These are phyloP conservation scores for Eulemur rubriventer DNA, from an alignment of 2,797 vertebrate species.

Conservation along the genomic window DNA sequence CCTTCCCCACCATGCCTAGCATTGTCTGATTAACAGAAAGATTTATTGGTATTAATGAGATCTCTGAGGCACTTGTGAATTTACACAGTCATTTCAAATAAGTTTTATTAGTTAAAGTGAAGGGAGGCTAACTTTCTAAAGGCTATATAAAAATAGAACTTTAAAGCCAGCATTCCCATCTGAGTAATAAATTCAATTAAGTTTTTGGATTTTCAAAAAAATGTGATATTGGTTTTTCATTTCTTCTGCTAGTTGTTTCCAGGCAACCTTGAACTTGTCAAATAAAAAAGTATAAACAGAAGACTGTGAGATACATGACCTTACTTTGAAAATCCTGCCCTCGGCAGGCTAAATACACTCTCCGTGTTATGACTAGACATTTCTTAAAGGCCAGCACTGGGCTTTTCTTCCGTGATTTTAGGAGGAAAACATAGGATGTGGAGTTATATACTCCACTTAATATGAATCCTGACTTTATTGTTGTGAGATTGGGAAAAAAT, in stretches of 20 bases:
- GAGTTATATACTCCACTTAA: background rate
- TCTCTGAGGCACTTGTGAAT: background rate
- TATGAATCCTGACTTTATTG: background rate
- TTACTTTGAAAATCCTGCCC: slow-evolving; percentile 27
- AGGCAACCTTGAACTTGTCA: slow-evolving; percentile 80
- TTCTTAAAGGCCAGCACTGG: slow-evolving; percentile 26
- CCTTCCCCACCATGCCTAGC: background rate
- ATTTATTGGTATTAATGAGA: background rate
- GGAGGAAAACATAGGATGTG: background rate
- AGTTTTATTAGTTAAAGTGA: background rate
- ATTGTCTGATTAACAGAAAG: background rate
- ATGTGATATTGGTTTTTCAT: slow-evolving; percentile 77
- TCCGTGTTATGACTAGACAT: background rate
- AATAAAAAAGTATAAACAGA: slow-evolving; percentile 62
- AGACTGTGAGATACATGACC: background rate
- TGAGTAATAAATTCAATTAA: slow-evolving; percentile 57
- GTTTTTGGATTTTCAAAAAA: slow-evolving; percentile 57
- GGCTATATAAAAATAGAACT: slow-evolving; percentile 55
- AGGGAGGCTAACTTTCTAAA: slow-evolving; percentile 3
- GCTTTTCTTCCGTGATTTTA: background rate
- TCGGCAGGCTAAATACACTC: background rate
- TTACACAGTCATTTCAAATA: background rate
- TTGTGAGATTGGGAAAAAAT: background rate
- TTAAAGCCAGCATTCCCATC: slow-evolving; percentile 70
- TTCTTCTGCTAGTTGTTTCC: slow-evolving; percentile 81